Evolutionary conservation across 1,140 invertebrate species (phyloP).

Genomic region (Caenorhabditis remanei): DNA sequence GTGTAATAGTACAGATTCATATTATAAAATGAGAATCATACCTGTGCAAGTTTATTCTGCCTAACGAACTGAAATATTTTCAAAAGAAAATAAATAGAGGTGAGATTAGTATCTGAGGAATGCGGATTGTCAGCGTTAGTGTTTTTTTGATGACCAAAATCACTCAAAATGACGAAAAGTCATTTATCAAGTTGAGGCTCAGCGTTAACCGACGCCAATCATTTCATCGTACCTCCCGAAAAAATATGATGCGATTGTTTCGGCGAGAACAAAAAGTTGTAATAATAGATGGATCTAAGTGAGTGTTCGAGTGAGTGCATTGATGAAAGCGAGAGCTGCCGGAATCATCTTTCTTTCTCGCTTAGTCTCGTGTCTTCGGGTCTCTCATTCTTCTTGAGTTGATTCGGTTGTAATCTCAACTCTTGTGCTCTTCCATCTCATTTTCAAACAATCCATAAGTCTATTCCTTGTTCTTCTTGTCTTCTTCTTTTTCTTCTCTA

Average conservation of each 20-base stretch:
- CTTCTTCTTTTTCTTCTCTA: background rate
- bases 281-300: slow-evolving; percentile 33
- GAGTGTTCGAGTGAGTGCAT: slow-evolving; percentile 53
- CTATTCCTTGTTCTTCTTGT: slow-evolving; percentile 37
- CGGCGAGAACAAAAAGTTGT: slow-evolving; percentile 25
- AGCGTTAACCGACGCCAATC: slow-evolving; percentile 41
- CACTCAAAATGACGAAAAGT: slow-evolving; percentile 33
- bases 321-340: slow-evolving; percentile 16
- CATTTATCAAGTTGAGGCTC: slow-evolving; percentile 40
- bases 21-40: too few relatives aligned
- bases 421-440: slow-evolving; percentile 41
- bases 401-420: slow-evolving; percentile 50
- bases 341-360: slow-evolving; percentile 14
- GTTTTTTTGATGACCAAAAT: background rate
- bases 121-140: background rate
- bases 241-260: slow-evolving; percentile 50
- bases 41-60: too few relatives aligned
- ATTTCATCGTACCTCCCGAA: slow-evolving; percentile 15
- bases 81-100: too few relatives aligned
- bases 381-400: slow-evolving; percentile 24
- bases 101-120: background rate
- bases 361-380: background rate
- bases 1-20: too few relatives aligned
- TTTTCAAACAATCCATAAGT: slow-evolving; percentile 51
- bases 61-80: too few relatives aligned